These are phyloP conservation scores for Neosilurus mollespiculum DNA, from an alignment of 2,797 vertebrate genomes.

Conservation along the genomic window DNA sequence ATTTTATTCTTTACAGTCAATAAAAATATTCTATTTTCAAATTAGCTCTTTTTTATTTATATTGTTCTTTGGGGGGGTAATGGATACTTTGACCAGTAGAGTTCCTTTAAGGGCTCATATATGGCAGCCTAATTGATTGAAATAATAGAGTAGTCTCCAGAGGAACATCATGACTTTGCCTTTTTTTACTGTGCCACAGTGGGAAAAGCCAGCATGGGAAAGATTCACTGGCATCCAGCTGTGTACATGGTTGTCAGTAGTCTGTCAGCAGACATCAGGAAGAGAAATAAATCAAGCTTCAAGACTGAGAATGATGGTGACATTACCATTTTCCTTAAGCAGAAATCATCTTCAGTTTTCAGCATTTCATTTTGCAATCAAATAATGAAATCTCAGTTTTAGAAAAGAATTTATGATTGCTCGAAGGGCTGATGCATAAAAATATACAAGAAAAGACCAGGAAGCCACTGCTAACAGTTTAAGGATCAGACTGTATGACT, in stretches of 20 bases:
- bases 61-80: neutral
- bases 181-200: constrained; percentile 29
- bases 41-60: constrained; percentile 1
- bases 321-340: constrained; percentile 6
- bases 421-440: neutral
- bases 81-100: too few relatives aligned
- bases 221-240: constrained; percentile 25
- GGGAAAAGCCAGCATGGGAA: constrained; percentile 25
- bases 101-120: neutral
- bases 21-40: neutral
- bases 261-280: constrained; percentile 35
- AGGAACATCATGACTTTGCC: constrained; percentile 11
- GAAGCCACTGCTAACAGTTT: neutral
- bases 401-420: neutral
- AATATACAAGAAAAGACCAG: neutral
- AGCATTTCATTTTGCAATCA: constrained; percentile 3
- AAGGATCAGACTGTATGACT: neutral
- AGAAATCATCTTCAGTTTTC: neutral
- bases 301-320: constrained; percentile 23
- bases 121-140: neutral
- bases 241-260: constrained; percentile 23
- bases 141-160: neutral
- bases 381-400: neutral
- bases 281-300: constrained; percentile 27
- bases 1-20: too few relatives aligned